These are phyloP conservation scores for Cheilosia impressa DNA, from an alignment of 2,888 invertebrate genomes.

Conservation along the genomic window DNA sequence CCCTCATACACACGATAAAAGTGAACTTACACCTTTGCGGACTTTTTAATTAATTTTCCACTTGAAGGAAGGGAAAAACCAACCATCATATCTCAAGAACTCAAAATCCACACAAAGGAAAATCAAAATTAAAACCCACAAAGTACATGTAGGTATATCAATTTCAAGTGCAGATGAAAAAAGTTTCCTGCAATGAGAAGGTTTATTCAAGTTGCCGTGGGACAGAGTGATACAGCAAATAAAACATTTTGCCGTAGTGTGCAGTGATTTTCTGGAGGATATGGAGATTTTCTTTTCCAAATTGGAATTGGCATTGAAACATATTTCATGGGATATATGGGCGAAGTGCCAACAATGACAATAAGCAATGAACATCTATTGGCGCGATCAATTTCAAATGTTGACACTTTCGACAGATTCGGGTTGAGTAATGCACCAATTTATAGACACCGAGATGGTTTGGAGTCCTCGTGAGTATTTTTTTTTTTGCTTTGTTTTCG, in stretches of 20 bases:
- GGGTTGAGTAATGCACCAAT: conserved; percentile 3
- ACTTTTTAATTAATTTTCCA: conserved; percentile 40
- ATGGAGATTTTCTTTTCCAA: conserved; percentile 1
- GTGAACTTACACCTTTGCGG: conserved; percentile 12
- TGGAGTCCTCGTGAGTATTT: no score
- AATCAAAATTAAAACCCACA: conserved; percentile 4
- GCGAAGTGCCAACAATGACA: conserved; percentile 27
- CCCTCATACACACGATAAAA: background rate
- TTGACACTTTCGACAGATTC: conserved; percentile 26
- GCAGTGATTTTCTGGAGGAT: background rate
- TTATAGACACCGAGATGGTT: background rate
- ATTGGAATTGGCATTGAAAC: conserved; percentile 32
- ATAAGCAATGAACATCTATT: conserved; percentile 25
- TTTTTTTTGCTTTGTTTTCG: no score
- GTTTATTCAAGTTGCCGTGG: background rate
- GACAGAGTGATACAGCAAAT: background rate
- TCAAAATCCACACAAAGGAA: background rate
- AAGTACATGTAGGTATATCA: conserved; percentile 25
- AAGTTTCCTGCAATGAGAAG: background rate
- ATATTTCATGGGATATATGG: conserved; percentile 18
- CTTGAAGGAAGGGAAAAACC: background rate
- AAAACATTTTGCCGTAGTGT: conserved; percentile 6
- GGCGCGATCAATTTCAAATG: conserved; percentile 32
- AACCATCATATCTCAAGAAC: background rate
- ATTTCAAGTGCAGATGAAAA: background rate